Base-by-base conservation (phyloP, 2,113 vertebrate genomes). In the Coptodon rendalli region DNA sequence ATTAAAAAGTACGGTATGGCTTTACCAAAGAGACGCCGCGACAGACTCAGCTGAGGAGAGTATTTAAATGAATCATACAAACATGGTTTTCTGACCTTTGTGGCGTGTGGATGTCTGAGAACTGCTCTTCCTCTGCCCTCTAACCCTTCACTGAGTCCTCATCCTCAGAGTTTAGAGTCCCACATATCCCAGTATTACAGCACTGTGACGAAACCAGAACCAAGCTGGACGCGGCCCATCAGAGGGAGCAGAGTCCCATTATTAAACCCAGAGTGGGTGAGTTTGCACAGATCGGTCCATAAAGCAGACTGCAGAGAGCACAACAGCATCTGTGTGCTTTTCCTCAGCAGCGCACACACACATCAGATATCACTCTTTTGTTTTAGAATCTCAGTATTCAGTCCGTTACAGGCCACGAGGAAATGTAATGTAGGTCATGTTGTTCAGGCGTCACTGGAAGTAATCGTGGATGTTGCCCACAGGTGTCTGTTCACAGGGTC, bases 371-470 rank as follows among this genome's bases (percentile, higher is more conserved):
- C 45, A 17, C 16, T 8, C 16, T 50, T 48, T 7, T 50, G 16
- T 50, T 50, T 50, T 7, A 1, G 4, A 17, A 2, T 50, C 48
- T 19, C 48, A 19, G 48, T 5, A 22, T 54, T 59, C 24, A 16
- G 27, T 9, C 57, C 2, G 29, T 61, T 61, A 16, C 24, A 5
- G 7, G 24, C 24, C 54, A 16, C 16, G 56, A 16, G 14, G 57
- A 61, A 61, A 34, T 0, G 29, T 61, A 34, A 34, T 9, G 29
- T 17, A 34, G 57, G 27, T 29, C 57, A 2, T 0, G 57, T n/a
- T 11, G 61, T n/a, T 66, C 31, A 48, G 45, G 45, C 3, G 14
- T 16, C 45, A 12, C 59, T 63, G 59, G 29, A 3, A 36, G 59
- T 0, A 0, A 10, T n/a, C 9, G 16, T 63, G 31, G 29, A 19